Conservation (phyloP, 37 sponge, comb jelly and placozoan genomes). For the Ianthella basta region DNA sequence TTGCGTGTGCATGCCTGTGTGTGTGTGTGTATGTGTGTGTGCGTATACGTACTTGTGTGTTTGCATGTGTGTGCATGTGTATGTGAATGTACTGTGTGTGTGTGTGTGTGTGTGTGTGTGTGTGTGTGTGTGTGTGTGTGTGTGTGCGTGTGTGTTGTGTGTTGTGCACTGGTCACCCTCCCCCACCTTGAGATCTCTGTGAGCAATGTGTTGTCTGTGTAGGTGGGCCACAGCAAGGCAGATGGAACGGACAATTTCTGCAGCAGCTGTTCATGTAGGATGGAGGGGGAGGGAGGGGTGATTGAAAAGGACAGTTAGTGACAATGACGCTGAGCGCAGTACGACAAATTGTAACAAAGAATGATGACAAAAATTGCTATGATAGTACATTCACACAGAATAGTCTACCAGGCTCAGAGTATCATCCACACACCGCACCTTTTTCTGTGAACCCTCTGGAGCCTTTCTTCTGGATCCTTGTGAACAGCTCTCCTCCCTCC, state of each 20-base stretch:
- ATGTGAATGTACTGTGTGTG: no score
- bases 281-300: not conserved
- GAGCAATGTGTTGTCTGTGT: slow-evolving; percentile 88
- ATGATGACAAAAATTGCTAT: no score
- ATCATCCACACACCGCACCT: slow-evolving; percentile 45
- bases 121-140: slow-evolving; percentile 27
- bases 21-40: slow-evolving; percentile 29
- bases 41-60: slow-evolving; percentile 1
- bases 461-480: slow-evolving; percentile 89
- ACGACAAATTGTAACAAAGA: no score
- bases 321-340: not conserved
- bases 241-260: slow-evolving; percentile 81
- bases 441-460: slow-evolving; percentile 88
- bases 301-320: not conserved
- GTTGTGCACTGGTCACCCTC: not conserved
- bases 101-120: slow-evolving; percentile 29
- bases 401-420: no score
- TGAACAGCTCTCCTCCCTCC: slow-evolving; percentile 98
- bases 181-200: slow-evolving; percentile 93
- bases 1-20: slow-evolving; percentile 30
- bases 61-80: slow-evolving; percentile 13
- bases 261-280: slow-evolving; percentile 61
- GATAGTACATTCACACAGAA: no score
- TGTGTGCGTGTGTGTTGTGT: not conserved
- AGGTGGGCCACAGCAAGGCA: slow-evolving; percentile 85